Conservation (phyloP, 2,113 vertebrate genomes). For the Rhagologus leucostigma region DNA sequence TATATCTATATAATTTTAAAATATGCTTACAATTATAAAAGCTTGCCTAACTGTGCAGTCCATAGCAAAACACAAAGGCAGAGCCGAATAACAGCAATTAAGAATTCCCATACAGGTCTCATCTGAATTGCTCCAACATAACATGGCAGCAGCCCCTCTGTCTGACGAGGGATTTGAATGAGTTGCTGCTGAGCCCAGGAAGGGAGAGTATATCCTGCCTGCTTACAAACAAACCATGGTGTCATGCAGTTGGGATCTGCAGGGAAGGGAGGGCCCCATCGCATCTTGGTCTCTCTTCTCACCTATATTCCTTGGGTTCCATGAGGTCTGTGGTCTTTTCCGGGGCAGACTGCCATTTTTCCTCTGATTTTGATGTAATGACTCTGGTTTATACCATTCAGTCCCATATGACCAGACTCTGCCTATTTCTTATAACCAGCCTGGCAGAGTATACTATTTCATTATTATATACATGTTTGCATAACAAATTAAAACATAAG, state of each 20-base stretch:
- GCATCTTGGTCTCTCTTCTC: not conserved
- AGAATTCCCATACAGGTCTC: not conserved
- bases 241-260: fast-evolving
- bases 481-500: not conserved
- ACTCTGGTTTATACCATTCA: not conserved
- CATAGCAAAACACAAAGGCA: not conserved
- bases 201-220: not conserved
- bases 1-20: not conserved
- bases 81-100: not conserved
- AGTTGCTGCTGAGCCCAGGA: not conserved
- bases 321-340: not conserved
- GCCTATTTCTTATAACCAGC: not conserved
- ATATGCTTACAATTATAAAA: not conserved
- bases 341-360: not conserved
- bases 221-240: not conserved
- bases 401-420: not conserved
- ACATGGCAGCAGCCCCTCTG: not conserved
- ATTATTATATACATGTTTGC: not conserved
- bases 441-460: not conserved
- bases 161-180: not conserved
- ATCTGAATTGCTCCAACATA: not conserved
- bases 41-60: not conserved
- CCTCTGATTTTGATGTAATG: not conserved
- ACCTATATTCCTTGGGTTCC: not conserved
- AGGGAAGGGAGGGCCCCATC: not conserved